phyloP scores from a whole-genome alignment of 2,113 vertebrate genomes.

The Brienomyrus longianalis region DNA sequence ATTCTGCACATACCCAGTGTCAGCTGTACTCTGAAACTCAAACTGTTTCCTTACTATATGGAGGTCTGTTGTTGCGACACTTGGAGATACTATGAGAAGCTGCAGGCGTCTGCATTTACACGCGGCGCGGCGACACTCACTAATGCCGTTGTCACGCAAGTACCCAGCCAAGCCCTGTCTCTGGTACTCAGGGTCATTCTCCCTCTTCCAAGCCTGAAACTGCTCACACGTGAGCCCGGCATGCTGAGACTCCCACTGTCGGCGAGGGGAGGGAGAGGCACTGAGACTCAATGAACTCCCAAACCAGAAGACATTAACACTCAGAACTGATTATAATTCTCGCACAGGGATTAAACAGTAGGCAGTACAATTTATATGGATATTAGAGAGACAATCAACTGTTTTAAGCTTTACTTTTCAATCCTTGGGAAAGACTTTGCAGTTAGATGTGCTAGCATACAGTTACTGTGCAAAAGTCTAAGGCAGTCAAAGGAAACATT shows the following conservation, averaged over 20 bases:
- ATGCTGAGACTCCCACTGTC: constrained; percentile 71
- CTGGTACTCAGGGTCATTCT: constrained; percentile 83
- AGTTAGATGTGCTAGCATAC: background rate
- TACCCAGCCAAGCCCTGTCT: constrained; percentile 76
- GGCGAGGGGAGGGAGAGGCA: too few relatives aligned
- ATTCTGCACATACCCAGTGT: background rate
- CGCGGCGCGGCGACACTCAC: constrained; percentile 49
- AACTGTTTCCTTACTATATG: background rate
- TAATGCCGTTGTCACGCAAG: constrained; percentile 81
- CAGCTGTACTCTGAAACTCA: background rate
- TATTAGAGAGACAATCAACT: background rate
- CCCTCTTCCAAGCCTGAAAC: constrained; percentile 82
- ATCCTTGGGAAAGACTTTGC: background rate
- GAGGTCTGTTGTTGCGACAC: background rate
- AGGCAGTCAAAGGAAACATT: background rate
- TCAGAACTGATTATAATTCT: background rate
- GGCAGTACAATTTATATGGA: background rate
- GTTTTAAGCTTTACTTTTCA: background rate
- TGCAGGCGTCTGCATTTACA: background rate
- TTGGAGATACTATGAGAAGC: background rate
- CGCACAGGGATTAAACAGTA: background rate
- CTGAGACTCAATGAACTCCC: background rate
- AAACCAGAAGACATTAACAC: background rate
- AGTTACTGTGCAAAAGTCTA: background rate
- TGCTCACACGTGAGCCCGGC: constrained; percentile 68